These are phyloP conservation scores for Nibea coibor DNA, from an alignment of 2,113 vertebrate species.

Conservation along the genomic window DNA sequence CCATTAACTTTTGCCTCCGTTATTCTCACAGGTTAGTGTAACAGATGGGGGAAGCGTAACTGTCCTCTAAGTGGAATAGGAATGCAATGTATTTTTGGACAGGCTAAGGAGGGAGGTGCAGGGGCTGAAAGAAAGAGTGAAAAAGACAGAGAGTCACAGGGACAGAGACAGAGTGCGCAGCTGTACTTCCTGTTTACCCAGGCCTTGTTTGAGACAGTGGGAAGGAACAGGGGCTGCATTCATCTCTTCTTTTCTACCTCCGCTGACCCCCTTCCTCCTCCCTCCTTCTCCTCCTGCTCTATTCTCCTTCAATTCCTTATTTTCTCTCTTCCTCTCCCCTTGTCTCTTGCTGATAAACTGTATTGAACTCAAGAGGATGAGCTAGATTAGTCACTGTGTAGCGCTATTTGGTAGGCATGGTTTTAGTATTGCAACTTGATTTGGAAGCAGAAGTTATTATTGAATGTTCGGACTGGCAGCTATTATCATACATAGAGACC, in stretches of 20 bases:
- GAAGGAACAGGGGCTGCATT: slow-evolving; percentile 81
- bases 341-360: slow-evolving; percentile 53
- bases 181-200: slow-evolving; percentile 86
- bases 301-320: slow-evolving; percentile 49
- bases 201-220: slow-evolving; percentile 67
- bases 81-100: slow-evolving; percentile 69
- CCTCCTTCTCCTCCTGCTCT: slow-evolving; percentile 40
- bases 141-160: slow-evolving; percentile 43
- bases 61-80: slow-evolving; percentile 35
- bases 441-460: slow-evolving; percentile 27
- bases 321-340: slow-evolving; percentile 8
- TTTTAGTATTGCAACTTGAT: slow-evolving; percentile 4
- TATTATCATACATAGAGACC: not conserved
- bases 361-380: slow-evolving; percentile 47
- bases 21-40: slow-evolving; percentile 12
- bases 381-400: slow-evolving; percentile 20
- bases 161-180: slow-evolving; percentile 65
- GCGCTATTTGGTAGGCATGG: slow-evolving; percentile 23
- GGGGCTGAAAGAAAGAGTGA: slow-evolving; percentile 47
- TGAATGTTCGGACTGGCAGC: slow-evolving; percentile 23
- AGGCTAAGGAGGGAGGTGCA: slow-evolving; percentile 30
- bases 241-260: slow-evolving; percentile 75
- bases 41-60: slow-evolving; percentile 35
- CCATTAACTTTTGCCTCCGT: not conserved
- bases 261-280: slow-evolving; percentile 65